A percentile compares a stretch with the other conserved stretches of the same genome.
Conservation (phyloP, 2,113 vertebrate species). For the Pholis gunnellus region DNA sequence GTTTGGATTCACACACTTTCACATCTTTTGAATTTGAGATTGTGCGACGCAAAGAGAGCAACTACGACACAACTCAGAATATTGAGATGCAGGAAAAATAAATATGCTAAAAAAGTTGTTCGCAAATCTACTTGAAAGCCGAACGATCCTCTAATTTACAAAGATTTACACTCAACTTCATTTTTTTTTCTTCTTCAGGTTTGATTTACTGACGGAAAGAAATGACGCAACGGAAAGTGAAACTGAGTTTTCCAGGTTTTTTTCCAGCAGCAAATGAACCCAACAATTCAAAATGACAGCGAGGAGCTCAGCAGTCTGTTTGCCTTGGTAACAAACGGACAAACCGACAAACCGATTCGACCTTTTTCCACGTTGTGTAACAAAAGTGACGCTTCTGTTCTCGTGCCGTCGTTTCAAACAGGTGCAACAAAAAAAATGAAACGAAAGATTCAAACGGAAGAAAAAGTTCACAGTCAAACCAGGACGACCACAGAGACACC, state of each 20-base stretch:
- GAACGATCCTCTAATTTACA: too few species aligned
- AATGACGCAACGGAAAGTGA: neutral
- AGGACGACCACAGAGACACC: constrained; percentile 44
- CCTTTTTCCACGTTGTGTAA: neutral
- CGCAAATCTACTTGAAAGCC: neutral
- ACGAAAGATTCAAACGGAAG: constrained; percentile 15
- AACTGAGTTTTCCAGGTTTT: neutral
- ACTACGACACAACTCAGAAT: neutral
- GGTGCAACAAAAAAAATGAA: neutral
- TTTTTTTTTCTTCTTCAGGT: neutral
- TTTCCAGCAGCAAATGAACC: neutral
- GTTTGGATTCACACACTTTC: neutral
- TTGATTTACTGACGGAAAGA: neutral
- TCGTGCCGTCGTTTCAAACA: constrained; percentile 6
- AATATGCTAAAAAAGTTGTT: neutral
- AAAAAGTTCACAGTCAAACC: constrained; percentile 52
- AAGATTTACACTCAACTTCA: neutral
- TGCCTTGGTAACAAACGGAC: neutral
- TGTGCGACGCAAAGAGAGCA: too few species aligned
- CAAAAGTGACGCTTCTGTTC: neutral
- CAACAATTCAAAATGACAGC: neutral
- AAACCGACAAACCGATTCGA: neutral
- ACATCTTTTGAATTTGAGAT: too few species aligned
- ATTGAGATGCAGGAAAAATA: neutral
- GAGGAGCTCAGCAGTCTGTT: too few species aligned